Evolutionary conservation across 1,140 invertebrate genomes (phyloP).

Genomic region (Drosophila auraria): DNA sequence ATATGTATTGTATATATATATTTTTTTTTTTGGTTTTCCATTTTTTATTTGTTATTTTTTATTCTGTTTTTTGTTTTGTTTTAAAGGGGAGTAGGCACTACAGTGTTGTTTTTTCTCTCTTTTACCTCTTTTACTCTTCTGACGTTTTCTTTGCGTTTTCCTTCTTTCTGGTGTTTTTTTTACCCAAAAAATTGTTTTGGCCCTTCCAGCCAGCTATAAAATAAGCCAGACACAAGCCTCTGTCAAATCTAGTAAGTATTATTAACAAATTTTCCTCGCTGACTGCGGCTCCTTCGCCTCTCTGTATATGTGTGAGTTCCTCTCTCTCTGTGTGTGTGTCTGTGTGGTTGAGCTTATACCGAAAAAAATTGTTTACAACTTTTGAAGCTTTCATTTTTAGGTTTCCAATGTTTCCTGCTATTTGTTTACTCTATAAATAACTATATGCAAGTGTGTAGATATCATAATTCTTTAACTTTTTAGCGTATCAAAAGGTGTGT

Average conservation of each 20-base stretch:
- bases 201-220: conserved; percentile 45
- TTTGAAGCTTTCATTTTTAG: conserved; percentile 58
- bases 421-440: conserved; percentile 46
- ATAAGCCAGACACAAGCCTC: conserved; percentile 64
- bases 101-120: conserved; percentile 73
- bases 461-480: conserved; percentile 43
- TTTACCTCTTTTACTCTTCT: conserved; percentile 41
- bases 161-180: conserved; percentile 9
- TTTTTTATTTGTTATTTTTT: conserved; percentile 46
- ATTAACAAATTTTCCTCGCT: conserved; percentile 57
- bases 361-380: conserved; percentile 55
- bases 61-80: conserved; percentile 47
- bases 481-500: conserved; percentile 43
- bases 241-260: conserved; percentile 37
- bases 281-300: conserved; percentile 11
- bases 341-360: conserved; percentile 55
- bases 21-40: conserved; percentile 62
- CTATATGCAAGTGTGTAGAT: conserved; percentile 49
- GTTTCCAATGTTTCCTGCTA: conserved; percentile 51
- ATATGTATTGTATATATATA: conserved; percentile 80
- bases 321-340: conserved; percentile 31
- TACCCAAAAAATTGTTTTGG: conserved; percentile 65
- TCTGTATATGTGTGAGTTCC: conserved; percentile 46
- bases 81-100: conserved; percentile 80
- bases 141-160: conserved; percentile 39